Evolutionary conservation across 2,113 vertebrate species (phyloP), one percentile per base, ranked within the genome.

Genomic region (Hepsetus odoe): DNA sequence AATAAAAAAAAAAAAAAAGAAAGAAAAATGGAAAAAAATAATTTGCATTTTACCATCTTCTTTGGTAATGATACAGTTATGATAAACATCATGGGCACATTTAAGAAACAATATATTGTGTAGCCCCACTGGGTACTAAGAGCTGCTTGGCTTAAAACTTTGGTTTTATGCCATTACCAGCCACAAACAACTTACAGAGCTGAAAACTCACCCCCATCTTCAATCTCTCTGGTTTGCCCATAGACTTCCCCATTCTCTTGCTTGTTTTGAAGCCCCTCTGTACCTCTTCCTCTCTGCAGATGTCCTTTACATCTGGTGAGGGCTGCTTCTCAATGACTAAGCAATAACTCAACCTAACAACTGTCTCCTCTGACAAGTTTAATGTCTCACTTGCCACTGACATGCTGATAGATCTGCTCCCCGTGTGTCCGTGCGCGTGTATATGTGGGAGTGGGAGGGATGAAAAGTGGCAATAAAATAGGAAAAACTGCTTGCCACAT

Each of bases 301-400:
- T 94, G 93, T 93, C 91, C 90, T 91, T 91, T 92, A 91, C 92
- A 94, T 93, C 92, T 94, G 88, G 92, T 84, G 89, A 94, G 87
- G 87, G 87, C 86, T 78, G 53, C 89, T 91, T 93, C 87, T 91
- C 89, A 81, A 79, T 86, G 61, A 91, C 91, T 92, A 90, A 90
- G 90, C 88, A 92, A 91, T 93, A 94, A 94, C 93, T 94, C 92
- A 94, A 88, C 89, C 91, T 91, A 93, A 94, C 91, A 94, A 90
- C 91, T 93, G 91, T 92, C 93, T 92, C 89, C 92, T 93, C 92
- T 93, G 92, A 94, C 92, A 94, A 89, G 90, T 89, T 92, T 92
- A 88, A 86, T 93, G 92, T 92, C 90, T 91, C 87, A 90, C 84
- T 91, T 89, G 88, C 77, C 90, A 92, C 92, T 92, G 90, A 92